Base-by-base conservation (phyloP, 2,888 invertebrate species). In the Ophion costatus region DNA sequence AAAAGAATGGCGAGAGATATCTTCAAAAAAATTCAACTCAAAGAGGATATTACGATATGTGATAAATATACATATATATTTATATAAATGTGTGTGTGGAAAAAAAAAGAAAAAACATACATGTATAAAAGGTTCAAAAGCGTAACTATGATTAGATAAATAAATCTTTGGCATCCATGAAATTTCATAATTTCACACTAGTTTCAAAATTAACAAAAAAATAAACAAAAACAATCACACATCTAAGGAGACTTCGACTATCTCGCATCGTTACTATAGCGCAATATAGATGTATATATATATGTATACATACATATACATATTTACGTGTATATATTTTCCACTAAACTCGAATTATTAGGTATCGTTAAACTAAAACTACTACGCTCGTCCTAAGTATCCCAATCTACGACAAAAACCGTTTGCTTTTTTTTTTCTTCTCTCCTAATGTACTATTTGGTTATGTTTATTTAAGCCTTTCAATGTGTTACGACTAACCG, bases 141-240 rank as follows among this genome's bases (percentile, higher is more conserved):
- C 87, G 84, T 82, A 64, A 83, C 88, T 88, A 88, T 56, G 69
- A 83, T 87, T 85, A 83, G 75, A 85, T 70, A 90, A 67, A 88
- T 66, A 86, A 83, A 87, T 81, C 89, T 87, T 80, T 84, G 89
- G 93, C 93, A 93, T 93, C 91, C 93, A 93, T 94, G 93, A 94
- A 94, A 94, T 93, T 94, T 94, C 93, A 93, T 94, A 93, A 94
- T 94, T 93, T 92, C 87, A 93, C 91, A 93, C 93, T 93, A 93
- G 85, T 92, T 92, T 90, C 84, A 93, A 92, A 33, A 93, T 51
- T 24, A 93, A 89, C 74, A 92, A 93, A 70, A 70, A 69, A 67
- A 56, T 14, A 84, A 93, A 93, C 83, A 93, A 93, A 90, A 84
- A 92, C 92, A 90, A 93, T 92, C 93, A 93, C 93, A 94, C 93